Conservation (phyloP, 2,888 invertebrate species). For the Neoascia interrupta region DNA sequence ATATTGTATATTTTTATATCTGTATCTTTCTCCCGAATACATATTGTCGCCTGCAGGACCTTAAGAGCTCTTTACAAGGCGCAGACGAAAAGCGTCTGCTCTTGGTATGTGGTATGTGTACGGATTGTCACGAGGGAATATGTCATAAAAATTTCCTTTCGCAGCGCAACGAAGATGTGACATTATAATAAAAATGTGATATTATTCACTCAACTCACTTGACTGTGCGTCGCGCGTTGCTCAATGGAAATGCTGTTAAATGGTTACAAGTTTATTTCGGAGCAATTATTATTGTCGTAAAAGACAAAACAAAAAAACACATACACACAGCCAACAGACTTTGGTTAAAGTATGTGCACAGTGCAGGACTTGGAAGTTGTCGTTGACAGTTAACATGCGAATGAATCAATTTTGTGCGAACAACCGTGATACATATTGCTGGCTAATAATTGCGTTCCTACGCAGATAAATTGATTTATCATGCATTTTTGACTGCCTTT, state of each 20-base stretch:
- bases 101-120: conserved; percentile 47
- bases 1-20: conserved; percentile 64
- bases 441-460: conserved; percentile 51
- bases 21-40: conserved; percentile 64
- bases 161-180: conserved; percentile 54
- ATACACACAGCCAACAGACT: conserved; percentile 26
- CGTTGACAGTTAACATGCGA: conserved; percentile 67
- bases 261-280: conserved; percentile 66
- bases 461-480: conserved; percentile 62
- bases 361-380: conserved; percentile 34
- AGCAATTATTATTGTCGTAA: conserved; percentile 55
- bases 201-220: conserved; percentile 58
- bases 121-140: conserved; percentile 63
- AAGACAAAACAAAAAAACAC: conserved; percentile 11
- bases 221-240: conserved; percentile 19
- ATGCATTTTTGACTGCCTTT: conserved; percentile 36
- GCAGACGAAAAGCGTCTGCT: conserved; percentile 22
- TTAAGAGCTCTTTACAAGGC: conserved; percentile 42
- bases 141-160: conserved; percentile 66
- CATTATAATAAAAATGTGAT: conserved; percentile 69
- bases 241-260: conserved; percentile 64
- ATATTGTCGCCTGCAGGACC: neutral
- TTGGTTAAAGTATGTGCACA: conserved; percentile 7
- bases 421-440: conserved; percentile 15
- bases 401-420: conserved; percentile 64